Evolutionary conservation across 2,797 vertebrate species (phyloP), one percentile per base, ranked within the genome.

Genomic region (Catamblyrhynchus diadema): DNA sequence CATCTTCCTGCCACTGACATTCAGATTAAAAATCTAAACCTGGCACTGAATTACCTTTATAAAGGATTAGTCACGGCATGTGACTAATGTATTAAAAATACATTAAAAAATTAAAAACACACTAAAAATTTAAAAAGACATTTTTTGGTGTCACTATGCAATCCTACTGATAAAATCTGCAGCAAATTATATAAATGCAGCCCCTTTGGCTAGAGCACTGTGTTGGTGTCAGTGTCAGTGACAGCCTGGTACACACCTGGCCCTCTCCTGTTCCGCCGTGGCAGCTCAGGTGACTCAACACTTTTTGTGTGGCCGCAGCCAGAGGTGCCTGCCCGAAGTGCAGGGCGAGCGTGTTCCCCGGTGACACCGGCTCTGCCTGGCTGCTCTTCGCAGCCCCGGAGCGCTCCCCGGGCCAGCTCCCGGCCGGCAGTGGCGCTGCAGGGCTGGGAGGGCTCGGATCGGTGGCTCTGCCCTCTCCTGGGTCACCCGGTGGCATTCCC

Each of bases 201-300:
- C 33, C 73, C 41, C 51, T 83, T 35, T 51, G 81, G 45, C 53
- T 54, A 51, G 44, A 47, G 73, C n/a, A 75, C 60, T 4, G 53
- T 13, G 28, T 54, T 65, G 54, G 61, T 86, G 57, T n/a, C 42
- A 41, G 65, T 89, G 54, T n/a, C 45, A 47, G 50, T 30, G 74
- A 6, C 2, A 67, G 70, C 66, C 33, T 45, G 75, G 72, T 50
- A 95, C 97, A 95, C 89, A 98, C 98, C 98, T 98, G 97, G 57
- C 65, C 1, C 2, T 89, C 79, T 93, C 87, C 94, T 45, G 54
- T 93, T 64, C 33, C 47, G 2, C 12, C 1, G 8, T 10, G 75
- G 88, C 72, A 93, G 85, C 81, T 89, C 64, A 97, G 78, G 53
- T 94, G 96, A 93, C 88, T 94, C 88, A 96, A 93, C 53, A 95